phyloP scores from a whole-genome alignment of 2,797 vertebrate genomes.

The Acanthopagrus latus region DNA sequence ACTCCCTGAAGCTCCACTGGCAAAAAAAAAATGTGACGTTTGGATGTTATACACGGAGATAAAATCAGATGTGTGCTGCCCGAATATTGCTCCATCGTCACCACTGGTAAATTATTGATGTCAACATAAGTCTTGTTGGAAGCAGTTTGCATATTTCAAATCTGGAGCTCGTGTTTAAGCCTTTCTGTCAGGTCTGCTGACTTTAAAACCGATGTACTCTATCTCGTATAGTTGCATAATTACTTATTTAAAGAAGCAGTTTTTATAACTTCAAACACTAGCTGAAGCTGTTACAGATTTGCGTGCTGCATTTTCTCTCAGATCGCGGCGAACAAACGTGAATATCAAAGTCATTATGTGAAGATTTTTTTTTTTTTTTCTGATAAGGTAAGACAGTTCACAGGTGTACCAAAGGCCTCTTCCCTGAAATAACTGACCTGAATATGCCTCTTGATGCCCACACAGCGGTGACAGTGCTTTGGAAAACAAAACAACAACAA shows the following conservation, averaged over 20 bases:
- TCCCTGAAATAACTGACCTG: constrained; percentile 67
- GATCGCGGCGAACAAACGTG: neutral
- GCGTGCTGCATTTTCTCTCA: neutral
- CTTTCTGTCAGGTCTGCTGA: neutral
- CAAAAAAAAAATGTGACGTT: constrained; percentile 20
- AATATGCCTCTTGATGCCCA: constrained; percentile 60
- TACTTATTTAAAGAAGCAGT: constrained; percentile 10
- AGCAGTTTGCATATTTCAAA: constrained; percentile 20
- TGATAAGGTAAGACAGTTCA: constrained; percentile 45
- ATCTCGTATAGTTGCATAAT: constrained; percentile 20
- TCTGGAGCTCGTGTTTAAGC: constrained; percentile 3
- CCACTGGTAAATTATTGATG: constrained; percentile 6
- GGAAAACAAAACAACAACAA: constrained; percentile 23
- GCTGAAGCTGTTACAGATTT: constrained; percentile 1
- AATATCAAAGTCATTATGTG: constrained; percentile 6
- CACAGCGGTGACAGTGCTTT: constrained; percentile 44
- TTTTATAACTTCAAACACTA: neutral
- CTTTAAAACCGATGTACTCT: constrained; percentile 13
- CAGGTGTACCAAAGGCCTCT: constrained; percentile 52
- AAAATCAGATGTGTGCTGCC: neutral
- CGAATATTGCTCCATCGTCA: neutral
- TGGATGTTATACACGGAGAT: constrained; percentile 6
- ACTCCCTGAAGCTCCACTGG: neutral
- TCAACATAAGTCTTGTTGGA: constrained; percentile 5
- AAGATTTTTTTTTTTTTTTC: neutral